Base-by-base conservation (phyloP, 2,888 invertebrate genomes). In the Fragum whitleyi region DNA sequence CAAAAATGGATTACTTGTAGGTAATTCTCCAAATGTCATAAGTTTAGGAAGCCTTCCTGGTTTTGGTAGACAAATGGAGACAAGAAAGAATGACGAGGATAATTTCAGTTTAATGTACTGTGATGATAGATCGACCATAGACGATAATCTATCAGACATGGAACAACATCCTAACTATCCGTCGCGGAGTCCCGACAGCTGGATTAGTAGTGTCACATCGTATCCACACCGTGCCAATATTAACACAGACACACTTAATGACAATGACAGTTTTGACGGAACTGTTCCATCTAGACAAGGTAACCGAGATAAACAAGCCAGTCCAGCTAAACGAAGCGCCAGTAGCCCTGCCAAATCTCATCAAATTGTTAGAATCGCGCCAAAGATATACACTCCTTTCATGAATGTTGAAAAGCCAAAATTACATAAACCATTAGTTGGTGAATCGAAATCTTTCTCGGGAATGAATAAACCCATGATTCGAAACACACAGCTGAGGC, bases 141-240 rank as follows among this genome's bases (percentile, higher is more conserved):
- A 77, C n/a, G 79, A 85, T 67, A 61, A 75, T 29, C 42, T 81
- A 14, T 82, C 85, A 0, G 85, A 85, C 23, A 59, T 79, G 16
- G 85, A 82, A 47, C 61, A 71, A 9, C 72, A 62, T 23, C 62
- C 42, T n/a, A 67, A 57, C 1, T 79, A 69, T 21, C 59, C 70
- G 42, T 65, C 75, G 19, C 61, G 82, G 16, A 85, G 85, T 67
- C 85, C 85, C 0, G 85, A 85, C 32, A 85, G 85, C 57, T 85
- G 85, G 85, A 53, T 85, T 1, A 85, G 85, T 29, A 85, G 85
- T 26, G 73, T 62, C 14, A 77, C 74, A 2, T 81, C 81, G 3
- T 81, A 75, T 55, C 72, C 81, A 0, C 77, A 79, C 42, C 68
- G 55, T 26, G 7, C 16, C 3, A 47, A 62, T 32, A 16, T 16